A percentile compares a stretch with the other conserved stretches of the same genome.
Conservation (phyloP, 92 coral and sea anemone genomes). For the Siderastrea siderea region DNA sequence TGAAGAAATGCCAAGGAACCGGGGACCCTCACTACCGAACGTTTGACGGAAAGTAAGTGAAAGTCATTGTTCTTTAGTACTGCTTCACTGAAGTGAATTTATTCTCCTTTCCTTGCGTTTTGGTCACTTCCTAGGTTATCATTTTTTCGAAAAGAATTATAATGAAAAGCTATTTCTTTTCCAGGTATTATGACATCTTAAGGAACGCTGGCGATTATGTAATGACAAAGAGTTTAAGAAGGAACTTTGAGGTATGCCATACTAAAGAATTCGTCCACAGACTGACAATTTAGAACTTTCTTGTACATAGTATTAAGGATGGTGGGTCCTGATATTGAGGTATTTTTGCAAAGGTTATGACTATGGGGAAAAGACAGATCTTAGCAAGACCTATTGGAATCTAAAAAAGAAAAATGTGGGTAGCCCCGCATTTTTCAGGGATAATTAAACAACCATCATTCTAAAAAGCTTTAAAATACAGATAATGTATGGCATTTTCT, state of each 20-base stretch:
- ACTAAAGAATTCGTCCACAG: neutral
- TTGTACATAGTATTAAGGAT: no score
- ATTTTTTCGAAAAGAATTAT: neutral
- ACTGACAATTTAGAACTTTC: neutral
- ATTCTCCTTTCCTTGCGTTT: neutral
- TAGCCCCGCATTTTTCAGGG: no score
- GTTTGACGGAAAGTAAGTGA: slow-evolving; percentile 83
- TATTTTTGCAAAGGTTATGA: no score
- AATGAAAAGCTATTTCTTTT: neutral
- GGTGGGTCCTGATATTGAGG: no score
- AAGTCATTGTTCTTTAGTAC: neutral
- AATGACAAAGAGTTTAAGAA: slow-evolving; percentile 76
- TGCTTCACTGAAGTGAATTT: no score
- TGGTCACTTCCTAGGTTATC: neutral
- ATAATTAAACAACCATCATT: no score
- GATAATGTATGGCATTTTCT: no score
- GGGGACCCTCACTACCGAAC: slow-evolving; percentile 91
- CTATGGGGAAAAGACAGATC: no score
- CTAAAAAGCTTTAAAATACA: no score
- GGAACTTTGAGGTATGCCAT: slow-evolving; percentile 80
- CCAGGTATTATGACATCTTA: slow-evolving; percentile 84
- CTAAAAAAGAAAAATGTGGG: no score
- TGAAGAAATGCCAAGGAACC: slow-evolving; percentile 83
- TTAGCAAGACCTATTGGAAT: no score
- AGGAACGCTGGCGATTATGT: slow-evolving; percentile 81